Evolutionary conservation across 2,888 invertebrate species (phyloP).

Genomic region (Capitulum mitella): DNA sequence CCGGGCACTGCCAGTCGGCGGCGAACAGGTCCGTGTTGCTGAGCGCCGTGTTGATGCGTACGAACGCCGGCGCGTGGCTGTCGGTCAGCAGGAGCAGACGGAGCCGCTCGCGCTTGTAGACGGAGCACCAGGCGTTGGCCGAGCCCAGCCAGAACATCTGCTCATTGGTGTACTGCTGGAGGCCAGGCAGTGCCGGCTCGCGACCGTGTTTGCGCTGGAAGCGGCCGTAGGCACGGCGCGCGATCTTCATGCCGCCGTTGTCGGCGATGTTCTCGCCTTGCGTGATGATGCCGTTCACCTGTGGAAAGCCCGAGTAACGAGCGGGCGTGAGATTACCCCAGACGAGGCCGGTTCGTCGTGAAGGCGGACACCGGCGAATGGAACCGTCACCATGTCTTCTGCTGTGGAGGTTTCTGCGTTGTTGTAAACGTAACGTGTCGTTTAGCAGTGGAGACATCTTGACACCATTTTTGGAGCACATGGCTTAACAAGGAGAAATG

Average conservation of each 20-base stretch:
- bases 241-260: constrained; percentile 93
- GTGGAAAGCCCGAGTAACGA: too few relatives aligned
- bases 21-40: constrained; percentile 56
- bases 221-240: constrained; percentile 66
- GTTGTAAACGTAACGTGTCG: too few relatives aligned
- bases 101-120: constrained; percentile 61
- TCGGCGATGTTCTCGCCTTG: too few relatives aligned
- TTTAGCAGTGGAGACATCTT: too few relatives aligned
- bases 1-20: constrained; percentile 56
- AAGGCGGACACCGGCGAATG: too few relatives aligned
- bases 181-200: constrained; percentile 63
- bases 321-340: too few relatives aligned
- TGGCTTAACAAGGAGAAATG: too few relatives aligned
- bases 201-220: constrained; percentile 42
- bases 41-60: constrained; percentile 55
- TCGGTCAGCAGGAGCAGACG: constrained; percentile 73
- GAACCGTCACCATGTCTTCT: too few relatives aligned
- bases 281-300: constrained; percentile 87
- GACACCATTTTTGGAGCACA: too few relatives aligned
- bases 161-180: constrained; percentile 53
- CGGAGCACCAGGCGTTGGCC: constrained; percentile 81
- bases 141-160: constrained; percentile 72
- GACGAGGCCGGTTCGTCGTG: too few relatives aligned
- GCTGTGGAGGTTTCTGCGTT: too few relatives aligned
- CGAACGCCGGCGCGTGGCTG: constrained; percentile 50